Conservation (phyloP, 2,888 invertebrate genomes). For the Sericinus montela region DNA sequence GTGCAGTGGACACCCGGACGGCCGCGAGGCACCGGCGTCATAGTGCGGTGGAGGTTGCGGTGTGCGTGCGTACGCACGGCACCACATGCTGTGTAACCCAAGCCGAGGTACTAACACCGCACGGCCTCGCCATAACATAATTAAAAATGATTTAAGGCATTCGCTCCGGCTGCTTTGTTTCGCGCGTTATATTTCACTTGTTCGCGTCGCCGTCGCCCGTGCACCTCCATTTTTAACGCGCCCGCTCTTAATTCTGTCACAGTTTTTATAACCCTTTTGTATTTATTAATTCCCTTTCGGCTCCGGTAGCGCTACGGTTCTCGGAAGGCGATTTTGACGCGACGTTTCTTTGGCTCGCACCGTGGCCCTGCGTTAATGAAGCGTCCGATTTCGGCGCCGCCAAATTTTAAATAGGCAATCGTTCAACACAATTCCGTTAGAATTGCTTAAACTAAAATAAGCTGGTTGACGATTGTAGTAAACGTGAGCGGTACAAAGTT, state of each 20-base stretch:
- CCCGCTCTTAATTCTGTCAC: slow-evolving; percentile 77
- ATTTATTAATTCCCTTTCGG: slow-evolving; percentile 75
- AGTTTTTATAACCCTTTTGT: slow-evolving; percentile 78
- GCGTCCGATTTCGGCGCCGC: slow-evolving; percentile 70
- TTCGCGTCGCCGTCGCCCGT: slow-evolving; percentile 66
- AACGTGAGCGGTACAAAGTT: slow-evolving; percentile 13
- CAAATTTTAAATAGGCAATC: slow-evolving; percentile 12
- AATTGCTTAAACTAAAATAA: background rate
- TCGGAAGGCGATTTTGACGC: slow-evolving; percentile 72
- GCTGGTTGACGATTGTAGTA: slow-evolving; percentile 1
- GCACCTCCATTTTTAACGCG: slow-evolving; percentile 68
- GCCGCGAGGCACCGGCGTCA: slow-evolving; percentile 22
- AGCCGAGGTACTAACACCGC: slow-evolving; percentile 42
- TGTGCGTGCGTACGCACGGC: slow-evolving; percentile 32
- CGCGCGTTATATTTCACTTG: slow-evolving; percentile 79
- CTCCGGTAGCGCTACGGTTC: slow-evolving; percentile 76
- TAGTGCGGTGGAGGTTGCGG: slow-evolving; percentile 18
- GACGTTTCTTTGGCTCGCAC: slow-evolving; percentile 68
- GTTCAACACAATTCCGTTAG: background rate
- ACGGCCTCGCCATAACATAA: slow-evolving; percentile 75
- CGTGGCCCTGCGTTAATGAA: slow-evolving; percentile 71
- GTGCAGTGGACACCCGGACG: slow-evolving; percentile 25
- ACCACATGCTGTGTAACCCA: slow-evolving; percentile 53
- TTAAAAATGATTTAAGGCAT: slow-evolving; percentile 80
- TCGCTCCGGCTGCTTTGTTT: slow-evolving; percentile 80